Evolutionary conservation across 2,113 vertebrate species (phyloP).

Genomic region (Diadophis punctatus): DNA sequence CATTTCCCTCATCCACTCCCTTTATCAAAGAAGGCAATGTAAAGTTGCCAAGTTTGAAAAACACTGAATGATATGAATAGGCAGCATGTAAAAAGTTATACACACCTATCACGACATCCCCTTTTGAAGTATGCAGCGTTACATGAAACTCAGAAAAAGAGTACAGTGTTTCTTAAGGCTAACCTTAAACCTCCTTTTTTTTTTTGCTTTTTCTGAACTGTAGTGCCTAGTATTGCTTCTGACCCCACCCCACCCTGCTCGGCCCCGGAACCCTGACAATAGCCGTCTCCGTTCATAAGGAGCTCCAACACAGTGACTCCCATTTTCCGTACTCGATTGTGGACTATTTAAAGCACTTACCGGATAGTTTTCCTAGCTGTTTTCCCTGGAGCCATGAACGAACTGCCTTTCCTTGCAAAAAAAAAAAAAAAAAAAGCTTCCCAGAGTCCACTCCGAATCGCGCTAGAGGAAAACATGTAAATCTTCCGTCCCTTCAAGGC

Average conservation of each 20-base stretch:
- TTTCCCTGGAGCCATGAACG: not conserved
- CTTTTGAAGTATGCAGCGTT: not conserved
- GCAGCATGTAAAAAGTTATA: not conserved
- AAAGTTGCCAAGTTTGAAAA: not conserved
- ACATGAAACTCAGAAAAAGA: not conserved
- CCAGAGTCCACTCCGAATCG: not conserved
- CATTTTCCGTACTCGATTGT: not conserved
- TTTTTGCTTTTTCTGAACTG: not conserved
- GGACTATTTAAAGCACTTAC: not conserved
- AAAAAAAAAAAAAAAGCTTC: not conserved
- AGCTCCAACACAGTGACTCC: rapidly evolving
- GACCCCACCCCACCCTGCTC: not conserved
- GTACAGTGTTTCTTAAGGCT: not conserved
- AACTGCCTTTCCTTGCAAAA: not conserved
- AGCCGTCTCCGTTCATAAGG: not conserved
- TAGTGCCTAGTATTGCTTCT: not conserved
- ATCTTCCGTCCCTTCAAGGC: not conserved
- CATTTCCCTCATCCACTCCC: not conserved
- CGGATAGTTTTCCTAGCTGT: not conserved
- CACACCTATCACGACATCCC: not conserved
- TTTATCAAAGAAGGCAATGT: not conserved
- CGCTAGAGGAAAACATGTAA: not conserved
- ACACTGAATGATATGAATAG: not conserved
- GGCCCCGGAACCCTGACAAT: not conserved
- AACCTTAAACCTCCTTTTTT: not conserved